Evolutionary conservation across 2,888 invertebrate genomes (phyloP).

Genomic region (Cerastoderma edule): DNA sequence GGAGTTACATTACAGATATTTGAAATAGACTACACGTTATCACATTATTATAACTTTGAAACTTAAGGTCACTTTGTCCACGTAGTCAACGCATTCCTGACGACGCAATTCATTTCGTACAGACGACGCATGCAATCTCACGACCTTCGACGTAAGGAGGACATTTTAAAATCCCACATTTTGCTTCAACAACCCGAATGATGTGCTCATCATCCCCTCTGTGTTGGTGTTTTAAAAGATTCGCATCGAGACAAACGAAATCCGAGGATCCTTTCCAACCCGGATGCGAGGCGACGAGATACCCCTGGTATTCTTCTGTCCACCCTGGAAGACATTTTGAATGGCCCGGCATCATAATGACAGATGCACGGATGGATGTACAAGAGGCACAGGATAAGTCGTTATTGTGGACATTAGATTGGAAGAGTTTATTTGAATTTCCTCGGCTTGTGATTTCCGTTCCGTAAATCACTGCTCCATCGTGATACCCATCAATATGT

Average conservation of each 20-base stretch:
- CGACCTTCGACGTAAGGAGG: conserved; percentile 24
- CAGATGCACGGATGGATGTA: conserved; percentile 2
- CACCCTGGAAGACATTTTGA: conserved; percentile 35
- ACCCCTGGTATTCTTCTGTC: conserved; percentile 34
- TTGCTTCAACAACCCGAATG: conserved; percentile 24
- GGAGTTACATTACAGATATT: too few species aligned
- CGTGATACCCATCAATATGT: conserved; percentile 21
- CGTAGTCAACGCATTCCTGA: neutral
- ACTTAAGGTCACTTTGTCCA: too few species aligned
- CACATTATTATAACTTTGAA: too few species aligned
- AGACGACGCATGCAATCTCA: conserved; percentile 43
- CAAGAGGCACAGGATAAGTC: conserved; percentile 40
- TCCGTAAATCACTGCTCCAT: conserved; percentile 27
- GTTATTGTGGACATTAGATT: conserved; percentile 12
- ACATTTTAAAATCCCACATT: conserved; percentile 31
- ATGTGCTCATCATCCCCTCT: conserved; percentile 26
- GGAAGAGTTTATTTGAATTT: conserved; percentile 9
- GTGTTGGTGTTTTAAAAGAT: conserved; percentile 13
- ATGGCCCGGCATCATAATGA: conserved; percentile 37
- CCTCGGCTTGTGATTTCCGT: conserved; percentile 29
- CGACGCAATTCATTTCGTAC: conserved; percentile 43
- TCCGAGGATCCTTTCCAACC: conserved; percentile 21
- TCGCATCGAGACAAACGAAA: conserved; percentile 32
- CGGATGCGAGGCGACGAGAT: conserved; percentile 17
- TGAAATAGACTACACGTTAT: too few species aligned